These are phyloP conservation scores for Poeciliopsis gracilis DNA, from an alignment of 2,797 vertebrate genomes.

Conservation along the genomic window DNA sequence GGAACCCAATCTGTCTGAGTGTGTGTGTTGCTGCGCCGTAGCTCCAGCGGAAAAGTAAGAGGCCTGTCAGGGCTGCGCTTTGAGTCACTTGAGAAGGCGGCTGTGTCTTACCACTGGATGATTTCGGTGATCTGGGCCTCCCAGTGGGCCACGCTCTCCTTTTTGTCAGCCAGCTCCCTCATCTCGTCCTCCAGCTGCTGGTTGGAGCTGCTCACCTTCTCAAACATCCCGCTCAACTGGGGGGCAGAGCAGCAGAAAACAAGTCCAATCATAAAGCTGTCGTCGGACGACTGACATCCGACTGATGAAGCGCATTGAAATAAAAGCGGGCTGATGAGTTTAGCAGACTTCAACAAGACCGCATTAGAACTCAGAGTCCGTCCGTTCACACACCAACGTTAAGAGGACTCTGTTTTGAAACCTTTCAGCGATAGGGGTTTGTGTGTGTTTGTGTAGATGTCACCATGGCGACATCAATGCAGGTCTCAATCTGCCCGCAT, in stretches of 20 bases:
- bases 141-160: slow-evolving; percentile 98
- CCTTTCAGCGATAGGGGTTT: slow-evolving; percentile 8
- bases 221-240: slow-evolving; percentile 87
- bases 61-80: slow-evolving; percentile 9
- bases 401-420: background rate
- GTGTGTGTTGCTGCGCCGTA: slow-evolving; percentile 10
- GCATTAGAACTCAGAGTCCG: slow-evolving; percentile 7
- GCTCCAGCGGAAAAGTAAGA: slow-evolving; percentile 1
- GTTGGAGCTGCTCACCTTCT: slow-evolving; percentile 86
- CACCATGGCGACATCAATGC: slow-evolving; percentile 23
- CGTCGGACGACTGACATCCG: background rate
- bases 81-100: slow-evolving; percentile 16
- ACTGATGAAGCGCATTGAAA: slow-evolving; percentile 4
- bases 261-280: slow-evolving; percentile 4
- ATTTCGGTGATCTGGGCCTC: slow-evolving; percentile 99
- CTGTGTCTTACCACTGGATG: slow-evolving; percentile 93
- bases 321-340: slow-evolving; percentile 9
- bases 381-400: background rate
- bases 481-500: slow-evolving; percentile 24
- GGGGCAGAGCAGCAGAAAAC: slow-evolving; percentile 21
- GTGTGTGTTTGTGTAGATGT: background rate
- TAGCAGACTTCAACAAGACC: slow-evolving; percentile 10
- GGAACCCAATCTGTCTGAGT: slow-evolving; percentile 41
- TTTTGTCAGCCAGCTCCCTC: slow-evolving; percentile 94
- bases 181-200: slow-evolving; percentile 94